Evolutionary conservation across 35 echinoderm and acorn worm genomes (phyloP).

Genomic region (Heliocidaris erythrogramma): DNA sequence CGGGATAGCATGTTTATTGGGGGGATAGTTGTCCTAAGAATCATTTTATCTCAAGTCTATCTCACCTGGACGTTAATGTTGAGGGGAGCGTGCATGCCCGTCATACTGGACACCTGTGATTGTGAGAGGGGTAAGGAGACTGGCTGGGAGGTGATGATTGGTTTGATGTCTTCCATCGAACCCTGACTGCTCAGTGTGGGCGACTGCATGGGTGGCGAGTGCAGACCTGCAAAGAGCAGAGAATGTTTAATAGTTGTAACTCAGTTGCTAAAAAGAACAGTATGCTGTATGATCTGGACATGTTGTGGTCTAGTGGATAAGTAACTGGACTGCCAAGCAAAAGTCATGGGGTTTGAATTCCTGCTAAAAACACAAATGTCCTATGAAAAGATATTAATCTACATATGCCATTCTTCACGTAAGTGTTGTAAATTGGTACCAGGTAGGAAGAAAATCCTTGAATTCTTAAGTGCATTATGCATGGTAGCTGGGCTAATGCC

Average conservation of each 20-base stretch:
- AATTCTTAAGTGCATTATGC: no score
- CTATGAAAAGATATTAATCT: no score
- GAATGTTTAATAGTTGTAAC: no score
- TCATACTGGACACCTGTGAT: slow-evolving; percentile 53
- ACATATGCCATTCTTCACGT: no score
- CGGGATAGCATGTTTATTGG: neutral
- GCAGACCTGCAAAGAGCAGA: slow-evolving; percentile 45
- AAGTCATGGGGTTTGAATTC: no score
- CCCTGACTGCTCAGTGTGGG: slow-evolving; percentile 82
- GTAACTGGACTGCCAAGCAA: no score
- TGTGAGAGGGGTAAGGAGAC: slow-evolving; percentile 58
- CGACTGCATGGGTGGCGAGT: slow-evolving; percentile 84
- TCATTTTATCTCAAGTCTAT: neutral
- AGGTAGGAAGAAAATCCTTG: no score
- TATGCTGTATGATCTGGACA: neutral
- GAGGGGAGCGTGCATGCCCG: slow-evolving; percentile 53
- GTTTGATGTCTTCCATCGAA: slow-evolving; percentile 89
- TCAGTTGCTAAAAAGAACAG: no score
- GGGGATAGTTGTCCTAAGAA: neutral
- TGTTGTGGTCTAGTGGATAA: no score
- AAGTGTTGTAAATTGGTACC: no score
- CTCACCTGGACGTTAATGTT: slow-evolving; percentile 55
- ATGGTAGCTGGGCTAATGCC: no score
- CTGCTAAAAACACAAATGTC: no score
- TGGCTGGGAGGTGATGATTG: slow-evolving; percentile 72